Evolutionary conservation across 2,888 invertebrate genomes (phyloP).

Genomic region (Nomada ruficornis): DNA sequence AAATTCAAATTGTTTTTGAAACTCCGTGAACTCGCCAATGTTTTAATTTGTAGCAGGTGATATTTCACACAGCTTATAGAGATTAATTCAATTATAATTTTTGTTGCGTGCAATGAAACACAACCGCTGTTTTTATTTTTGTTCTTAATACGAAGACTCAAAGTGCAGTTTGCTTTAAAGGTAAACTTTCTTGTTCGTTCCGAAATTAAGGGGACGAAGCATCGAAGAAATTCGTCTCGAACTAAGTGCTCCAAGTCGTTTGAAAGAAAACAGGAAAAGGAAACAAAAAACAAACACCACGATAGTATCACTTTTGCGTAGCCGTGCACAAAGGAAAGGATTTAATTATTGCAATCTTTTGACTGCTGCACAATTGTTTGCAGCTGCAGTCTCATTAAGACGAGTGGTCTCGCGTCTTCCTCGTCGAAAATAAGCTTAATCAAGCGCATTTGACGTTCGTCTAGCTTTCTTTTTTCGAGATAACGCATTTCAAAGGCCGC

Average conservation of each 20-base stretch:
- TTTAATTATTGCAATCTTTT: slow-evolving; percentile 45
- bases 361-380: slow-evolving; percentile 21
- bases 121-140: too few species aligned
- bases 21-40: too few species aligned
- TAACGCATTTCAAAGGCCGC: slow-evolving; percentile 10
- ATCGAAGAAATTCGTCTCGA: not conserved
- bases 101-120: too few species aligned
- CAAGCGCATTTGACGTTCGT: not conserved
- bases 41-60: too few species aligned
- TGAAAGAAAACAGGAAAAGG: not conserved
- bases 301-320: not conserved
- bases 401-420: not conserved
- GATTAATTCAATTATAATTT: too few species aligned
- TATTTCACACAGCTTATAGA: too few species aligned
- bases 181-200: not conserved
- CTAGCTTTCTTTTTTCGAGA: slow-evolving; percentile 2
- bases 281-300: not conserved
- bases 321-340: slow-evolving; percentile 12
- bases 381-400: not conserved
- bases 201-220: not conserved
- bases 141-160: not conserved
- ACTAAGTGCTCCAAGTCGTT: not conserved
- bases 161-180: not conserved
- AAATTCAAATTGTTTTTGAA: too few species aligned
- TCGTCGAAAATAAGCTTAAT: slow-evolving; percentile 15